phyloP scores from a whole-genome alignment of 2,888 invertebrate species.

The Melangyna quadrimaculata region DNA sequence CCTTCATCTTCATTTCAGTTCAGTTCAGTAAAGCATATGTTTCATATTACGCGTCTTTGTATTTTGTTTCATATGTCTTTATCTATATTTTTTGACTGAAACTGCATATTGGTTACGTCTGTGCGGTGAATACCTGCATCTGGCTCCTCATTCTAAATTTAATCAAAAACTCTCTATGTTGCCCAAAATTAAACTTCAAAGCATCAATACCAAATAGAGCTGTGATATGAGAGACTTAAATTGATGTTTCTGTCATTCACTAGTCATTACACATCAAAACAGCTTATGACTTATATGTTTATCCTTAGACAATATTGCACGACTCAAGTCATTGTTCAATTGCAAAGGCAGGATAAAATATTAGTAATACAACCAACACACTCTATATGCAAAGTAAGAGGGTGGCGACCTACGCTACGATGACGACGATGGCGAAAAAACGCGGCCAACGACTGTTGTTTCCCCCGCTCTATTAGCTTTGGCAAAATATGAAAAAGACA shows the following conservation, averaged over 20 bases:
- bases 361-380: slow-evolving; percentile 54
- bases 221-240: not conserved
- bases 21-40: slow-evolving; percentile 34
- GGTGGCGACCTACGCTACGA: too few species aligned
- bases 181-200: slow-evolving; percentile 1
- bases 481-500: slow-evolving; percentile 44
- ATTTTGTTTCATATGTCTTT: not conserved
- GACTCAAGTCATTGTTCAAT: slow-evolving; percentile 44
- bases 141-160: slow-evolving; percentile 19
- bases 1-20: slow-evolving; percentile 17
- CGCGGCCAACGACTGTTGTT: not conserved
- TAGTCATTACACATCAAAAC: not conserved
- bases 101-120: slow-evolving; percentile 53
- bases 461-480: slow-evolving; percentile 34
- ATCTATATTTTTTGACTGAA: slow-evolving; percentile 28
- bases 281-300: not conserved
- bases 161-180: not conserved
- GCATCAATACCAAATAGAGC: not conserved
- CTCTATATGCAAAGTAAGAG: slow-evolving; percentile 66
- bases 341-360: slow-evolving; percentile 55
- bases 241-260: slow-evolving; percentile 4
- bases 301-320: slow-evolving; percentile 14
- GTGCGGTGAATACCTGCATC: slow-evolving; percentile 39
- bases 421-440: not conserved
- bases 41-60: slow-evolving; percentile 14